Percentiles rank a stretch among this genome's conserved stretches.
Evolutionary conservation across 1,140 invertebrate species (phyloP).

Genomic region (Brachionus plicatilis): DNA sequence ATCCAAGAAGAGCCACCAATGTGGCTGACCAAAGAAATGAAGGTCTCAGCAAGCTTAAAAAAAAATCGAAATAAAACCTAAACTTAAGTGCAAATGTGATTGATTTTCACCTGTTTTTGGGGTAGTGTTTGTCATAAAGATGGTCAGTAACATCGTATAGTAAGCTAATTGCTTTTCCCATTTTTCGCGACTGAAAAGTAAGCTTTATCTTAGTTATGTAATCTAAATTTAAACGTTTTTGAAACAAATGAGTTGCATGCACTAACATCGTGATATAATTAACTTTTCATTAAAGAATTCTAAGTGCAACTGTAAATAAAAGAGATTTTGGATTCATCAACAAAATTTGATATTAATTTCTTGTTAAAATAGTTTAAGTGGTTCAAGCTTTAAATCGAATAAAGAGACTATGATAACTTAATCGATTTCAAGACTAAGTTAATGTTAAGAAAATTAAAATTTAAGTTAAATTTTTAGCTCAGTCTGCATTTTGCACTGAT

Average conservation of each 20-base stretch:
- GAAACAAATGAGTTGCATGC: background rate
- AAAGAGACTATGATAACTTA: background rate
- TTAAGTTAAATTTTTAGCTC: background rate
- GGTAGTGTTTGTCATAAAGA: slow-evolving; percentile 7
- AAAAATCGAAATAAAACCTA: background rate
- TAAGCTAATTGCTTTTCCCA: slow-evolving; percentile 27
- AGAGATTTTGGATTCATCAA: background rate
- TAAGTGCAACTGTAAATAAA: background rate
- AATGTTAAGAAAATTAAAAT: background rate
- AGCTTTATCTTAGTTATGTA: background rate
- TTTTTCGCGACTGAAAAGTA: background rate
- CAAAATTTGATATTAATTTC: background rate
- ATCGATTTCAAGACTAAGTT: background rate
- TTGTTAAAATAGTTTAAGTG: background rate
- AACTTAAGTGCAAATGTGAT: background rate
- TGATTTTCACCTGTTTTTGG: background rate
- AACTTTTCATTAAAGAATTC: background rate
- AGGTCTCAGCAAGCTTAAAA: background rate
- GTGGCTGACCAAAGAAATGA: background rate
- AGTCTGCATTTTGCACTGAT: background rate
- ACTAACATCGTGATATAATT: background rate
- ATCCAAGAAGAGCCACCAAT: background rate
- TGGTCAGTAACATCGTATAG: background rate
- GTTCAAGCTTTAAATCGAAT: background rate
- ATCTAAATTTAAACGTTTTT: slow-evolving; percentile 14